Base-by-base conservation (phyloP, 2,797 vertebrate genomes). In the Neoniphon sammara region DNA sequence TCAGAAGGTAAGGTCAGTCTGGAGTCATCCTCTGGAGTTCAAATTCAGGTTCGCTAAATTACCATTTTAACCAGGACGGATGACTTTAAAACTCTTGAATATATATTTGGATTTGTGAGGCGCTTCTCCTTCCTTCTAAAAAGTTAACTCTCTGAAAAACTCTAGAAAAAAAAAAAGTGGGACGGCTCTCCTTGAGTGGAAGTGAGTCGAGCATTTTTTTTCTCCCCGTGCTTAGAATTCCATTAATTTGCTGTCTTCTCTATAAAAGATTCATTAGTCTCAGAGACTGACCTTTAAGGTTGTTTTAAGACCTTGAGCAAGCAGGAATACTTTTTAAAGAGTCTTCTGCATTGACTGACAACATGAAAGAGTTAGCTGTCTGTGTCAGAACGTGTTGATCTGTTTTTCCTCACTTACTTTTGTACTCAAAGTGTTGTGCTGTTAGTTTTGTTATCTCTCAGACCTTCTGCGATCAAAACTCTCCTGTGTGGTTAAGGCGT, bases 231-330 rank as follows among this genome's bases (percentile, higher is more conserved):
- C 50, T 54, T 18, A 47, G 39, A 57, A 59, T 56, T 49, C 15
- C 18, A 46, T 73, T 36, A 1, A 71, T 47, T 56, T 44, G 21
- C 42, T 46, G 15, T 7, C 7, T 73, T 23, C 67, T 69, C 62
- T n/a, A 64, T 61, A 27, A 59, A 69, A 60, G 46, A 39, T 65
- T 14, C 27, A 12, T 44, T 31, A 63, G 36, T 60, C 55, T 76
- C 31, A 63, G 46, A 50, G 23, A 10, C 8, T 20, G 34, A 46
- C 31, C 46, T 77, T 55, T 64, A 18, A 75, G 25, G 30, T 65
- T 80, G 34, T 73, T 81, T 60, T 34, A 72, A 73, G 74, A 77
- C 75, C 62, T 77, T 81, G 69, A 77, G 42, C 34, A 54, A 58
- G 47, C 56, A 77, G 61, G 66, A 77, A 46, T 73, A 34, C 7